Evolutionary conservation across 2,113 vertebrate species (phyloP).

Genomic region (Cariama cristata): DNA sequence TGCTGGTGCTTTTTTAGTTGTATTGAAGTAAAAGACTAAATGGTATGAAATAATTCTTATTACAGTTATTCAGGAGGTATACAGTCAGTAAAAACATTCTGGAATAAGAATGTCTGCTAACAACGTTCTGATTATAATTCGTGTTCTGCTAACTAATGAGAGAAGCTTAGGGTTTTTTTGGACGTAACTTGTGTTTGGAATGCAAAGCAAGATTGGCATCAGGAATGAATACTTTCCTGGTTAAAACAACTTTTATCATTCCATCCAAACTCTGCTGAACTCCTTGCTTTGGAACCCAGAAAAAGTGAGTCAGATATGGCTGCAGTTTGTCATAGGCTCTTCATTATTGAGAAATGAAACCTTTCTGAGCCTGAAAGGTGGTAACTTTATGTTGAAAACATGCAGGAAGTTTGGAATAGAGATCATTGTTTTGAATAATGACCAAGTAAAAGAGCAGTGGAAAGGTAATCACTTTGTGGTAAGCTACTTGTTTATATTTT

Average conservation of each 20-base stretch:
- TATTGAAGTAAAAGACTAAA: neutral
- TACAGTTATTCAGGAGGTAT: neutral
- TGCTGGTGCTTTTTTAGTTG: neutral
- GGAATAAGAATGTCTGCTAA: neutral
- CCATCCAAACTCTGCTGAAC: neutral
- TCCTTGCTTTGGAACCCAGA: neutral
- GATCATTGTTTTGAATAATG: neutral
- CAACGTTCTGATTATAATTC: neutral
- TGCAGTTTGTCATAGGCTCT: neutral
- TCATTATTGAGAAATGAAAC: neutral
- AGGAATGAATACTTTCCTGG: neutral
- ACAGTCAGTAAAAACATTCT: neutral
- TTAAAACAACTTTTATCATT: neutral
- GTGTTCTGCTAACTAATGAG: neutral
- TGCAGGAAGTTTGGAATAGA: neutral
- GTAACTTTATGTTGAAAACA: neutral
- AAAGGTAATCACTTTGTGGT: neutral
- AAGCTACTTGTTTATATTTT: neutral
- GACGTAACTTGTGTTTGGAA: neutral
- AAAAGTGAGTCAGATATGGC: neutral
- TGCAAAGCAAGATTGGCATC: neutral
- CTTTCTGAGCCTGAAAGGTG: neutral
- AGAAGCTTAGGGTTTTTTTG: neutral
- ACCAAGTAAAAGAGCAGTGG: neutral
- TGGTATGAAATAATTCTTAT: neutral